phyloP scores from a whole-genome alignment of 1,140 invertebrate genomes.

The Drosophila equinoxialis region DNA sequence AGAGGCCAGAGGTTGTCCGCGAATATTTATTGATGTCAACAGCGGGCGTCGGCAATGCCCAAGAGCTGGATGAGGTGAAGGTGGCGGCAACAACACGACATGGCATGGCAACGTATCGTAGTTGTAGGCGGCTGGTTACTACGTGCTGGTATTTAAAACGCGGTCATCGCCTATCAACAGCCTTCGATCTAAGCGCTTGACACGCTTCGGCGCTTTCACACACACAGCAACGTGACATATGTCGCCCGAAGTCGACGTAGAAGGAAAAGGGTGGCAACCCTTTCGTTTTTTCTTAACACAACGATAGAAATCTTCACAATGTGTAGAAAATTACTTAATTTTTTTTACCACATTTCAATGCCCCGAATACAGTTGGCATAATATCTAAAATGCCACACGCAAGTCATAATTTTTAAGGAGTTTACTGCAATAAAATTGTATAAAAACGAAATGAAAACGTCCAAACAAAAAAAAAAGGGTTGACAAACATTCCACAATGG shows the following conservation, averaged over 20 bases:
- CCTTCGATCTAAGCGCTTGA: slow-evolving; percentile 70
- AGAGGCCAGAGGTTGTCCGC: slow-evolving; percentile 48
- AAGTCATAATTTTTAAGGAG: background rate
- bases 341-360: slow-evolving; percentile 41
- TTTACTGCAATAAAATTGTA: slow-evolving; percentile 2
- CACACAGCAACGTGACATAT: slow-evolving; percentile 63
- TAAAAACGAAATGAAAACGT: background rate
- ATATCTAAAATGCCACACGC: slow-evolving; percentile 9
- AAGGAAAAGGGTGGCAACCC: slow-evolving; percentile 53
- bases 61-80: background rate
- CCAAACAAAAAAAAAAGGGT: background rate
- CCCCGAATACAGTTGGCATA: slow-evolving; percentile 4
- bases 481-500: background rate
- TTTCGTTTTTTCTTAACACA: slow-evolving; percentile 33
- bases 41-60: slow-evolving; percentile 19
- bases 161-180: slow-evolving; percentile 70
- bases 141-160: slow-evolving; percentile 77
- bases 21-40: slow-evolving; percentile 81
- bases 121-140: slow-evolving; percentile 39
- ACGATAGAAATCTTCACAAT: slow-evolving; percentile 63
- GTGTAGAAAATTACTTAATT: slow-evolving; percentile 79
- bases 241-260: slow-evolving; percentile 31
- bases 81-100: background rate
- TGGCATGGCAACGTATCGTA: background rate
- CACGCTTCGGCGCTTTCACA: slow-evolving; percentile 63